These are phyloP conservation scores for Panzeria rudis DNA, from an alignment of 2,888 invertebrate species.

Conservation along the genomic window DNA sequence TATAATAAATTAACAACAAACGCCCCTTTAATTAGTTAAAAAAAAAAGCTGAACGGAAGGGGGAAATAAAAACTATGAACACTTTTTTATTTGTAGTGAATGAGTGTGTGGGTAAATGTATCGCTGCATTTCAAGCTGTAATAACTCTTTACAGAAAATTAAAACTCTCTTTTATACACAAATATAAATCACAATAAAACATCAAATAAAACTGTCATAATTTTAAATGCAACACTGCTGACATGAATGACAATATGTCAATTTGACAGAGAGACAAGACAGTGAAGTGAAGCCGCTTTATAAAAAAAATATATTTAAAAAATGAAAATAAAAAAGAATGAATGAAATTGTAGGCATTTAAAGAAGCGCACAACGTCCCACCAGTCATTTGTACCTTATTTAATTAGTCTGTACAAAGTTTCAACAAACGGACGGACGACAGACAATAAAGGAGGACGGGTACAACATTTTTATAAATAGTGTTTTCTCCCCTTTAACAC, in stretches of 20 bases:
- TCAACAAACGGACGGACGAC: constrained; percentile 5
- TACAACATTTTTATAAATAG: constrained; percentile 41
- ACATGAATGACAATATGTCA: constrained; percentile 82
- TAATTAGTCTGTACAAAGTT: constrained; percentile 70
- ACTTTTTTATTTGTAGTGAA: constrained; percentile 25
- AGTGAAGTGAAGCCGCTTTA: constrained; percentile 70
- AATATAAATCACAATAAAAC: constrained; percentile 77
- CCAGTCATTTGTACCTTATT: constrained; percentile 60
- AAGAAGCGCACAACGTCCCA: constrained; percentile 41
- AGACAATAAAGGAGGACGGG: constrained; percentile 8
- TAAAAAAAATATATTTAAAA: neutral
- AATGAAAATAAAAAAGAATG: neutral
- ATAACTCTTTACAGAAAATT: constrained; percentile 46
- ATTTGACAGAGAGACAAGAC: constrained; percentile 72
- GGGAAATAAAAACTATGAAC: constrained; percentile 36
- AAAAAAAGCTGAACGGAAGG: constrained; percentile 29
- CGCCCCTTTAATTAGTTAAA: constrained; percentile 60
- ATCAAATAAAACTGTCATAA: constrained; percentile 82
- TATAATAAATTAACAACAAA: constrained; percentile 65
- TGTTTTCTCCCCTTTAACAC: constrained; percentile 69
- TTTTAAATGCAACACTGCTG: constrained; percentile 76
- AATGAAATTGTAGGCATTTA: constrained; percentile 34
- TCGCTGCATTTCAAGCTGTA: neutral
- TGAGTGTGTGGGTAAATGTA: neutral
- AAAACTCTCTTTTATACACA: constrained; percentile 45